phyloP scores from a whole-genome alignment of 2,113 vertebrate genomes.

The Australoheros scitulus region DNA sequence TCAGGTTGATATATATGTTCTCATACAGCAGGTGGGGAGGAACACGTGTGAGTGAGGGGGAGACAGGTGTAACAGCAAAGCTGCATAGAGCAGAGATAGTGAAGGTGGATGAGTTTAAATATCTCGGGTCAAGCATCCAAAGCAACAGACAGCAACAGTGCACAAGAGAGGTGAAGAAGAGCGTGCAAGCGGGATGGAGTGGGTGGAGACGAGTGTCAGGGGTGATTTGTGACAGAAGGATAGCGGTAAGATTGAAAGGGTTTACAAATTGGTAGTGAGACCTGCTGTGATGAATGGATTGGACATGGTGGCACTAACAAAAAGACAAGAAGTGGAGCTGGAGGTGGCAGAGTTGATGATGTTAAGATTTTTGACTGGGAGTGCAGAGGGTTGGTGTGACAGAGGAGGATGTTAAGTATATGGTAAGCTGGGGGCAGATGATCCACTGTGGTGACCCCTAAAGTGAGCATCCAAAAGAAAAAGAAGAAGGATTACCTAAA shows the following conservation, averaged over 20 bases:
- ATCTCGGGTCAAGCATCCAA: background rate
- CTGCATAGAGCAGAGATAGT: background rate
- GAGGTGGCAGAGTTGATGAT: no score
- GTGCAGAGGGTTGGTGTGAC: no score
- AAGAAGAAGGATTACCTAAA: no score
- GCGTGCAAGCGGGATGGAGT: background rate
- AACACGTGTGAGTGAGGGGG: background rate
- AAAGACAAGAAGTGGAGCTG: background rate
- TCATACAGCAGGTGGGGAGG: background rate
- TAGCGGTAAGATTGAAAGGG: background rate
- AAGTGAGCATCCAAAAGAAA: no score
- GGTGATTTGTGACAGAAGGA: background rate
- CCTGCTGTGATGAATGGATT: background rate
- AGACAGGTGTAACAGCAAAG: background rate
- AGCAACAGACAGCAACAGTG: accelerated
- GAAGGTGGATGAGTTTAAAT: background rate
- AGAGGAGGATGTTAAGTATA: no score
- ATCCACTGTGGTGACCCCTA: no score
- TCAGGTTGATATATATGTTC: background rate
- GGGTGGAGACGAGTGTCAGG: background rate
- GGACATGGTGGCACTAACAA: background rate
- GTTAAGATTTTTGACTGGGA: no score
- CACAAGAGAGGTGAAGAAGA: background rate
- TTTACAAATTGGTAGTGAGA: background rate
- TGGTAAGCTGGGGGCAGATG: no score